A percentile compares a stretch with the other conserved stretches of the same genome.
phyloP scores from a whole-genome alignment of 2,113 vertebrate species.

The Corydoras maculifer region DNA sequence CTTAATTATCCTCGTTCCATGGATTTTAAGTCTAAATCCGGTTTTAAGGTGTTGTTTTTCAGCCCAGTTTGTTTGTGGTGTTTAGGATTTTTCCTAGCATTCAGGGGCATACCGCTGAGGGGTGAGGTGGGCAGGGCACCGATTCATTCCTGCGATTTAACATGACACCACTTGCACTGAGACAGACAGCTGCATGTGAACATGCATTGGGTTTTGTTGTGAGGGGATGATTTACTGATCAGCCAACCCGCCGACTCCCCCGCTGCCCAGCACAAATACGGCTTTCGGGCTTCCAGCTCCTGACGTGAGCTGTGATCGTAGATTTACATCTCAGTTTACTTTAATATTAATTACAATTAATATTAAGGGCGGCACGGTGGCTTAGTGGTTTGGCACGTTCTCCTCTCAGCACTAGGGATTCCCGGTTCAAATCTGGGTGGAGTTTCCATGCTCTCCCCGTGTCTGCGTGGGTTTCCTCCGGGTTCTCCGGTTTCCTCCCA shows the following conservation, averaged over 20 bases:
- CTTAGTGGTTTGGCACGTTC: too few relatives aligned
- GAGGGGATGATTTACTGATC: conserved; percentile 66
- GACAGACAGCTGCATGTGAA: conserved; percentile 68
- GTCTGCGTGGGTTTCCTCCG: too few relatives aligned
- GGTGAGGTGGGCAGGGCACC: conserved; percentile 59
- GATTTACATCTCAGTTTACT: too few relatives aligned
- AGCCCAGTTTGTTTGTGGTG: not conserved
- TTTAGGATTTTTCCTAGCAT: conserved; percentile 33
- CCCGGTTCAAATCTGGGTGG: too few relatives aligned
- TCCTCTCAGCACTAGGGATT: too few relatives aligned
- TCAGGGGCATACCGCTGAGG: conserved; percentile 57
- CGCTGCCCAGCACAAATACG: conserved; percentile 42
- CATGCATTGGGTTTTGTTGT: conserved; percentile 77
- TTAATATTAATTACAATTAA: conserved; percentile 41
- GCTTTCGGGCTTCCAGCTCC: conserved; percentile 53
- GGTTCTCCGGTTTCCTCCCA: too few relatives aligned
- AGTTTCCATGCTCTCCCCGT: too few relatives aligned
- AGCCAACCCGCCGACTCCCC: conserved; percentile 64
- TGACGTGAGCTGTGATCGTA: not conserved
- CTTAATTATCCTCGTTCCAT: too few relatives aligned
- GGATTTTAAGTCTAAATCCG: too few relatives aligned
- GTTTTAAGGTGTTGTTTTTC: too few relatives aligned
- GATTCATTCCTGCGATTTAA: conserved; percentile 71
- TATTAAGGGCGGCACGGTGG: too few relatives aligned
- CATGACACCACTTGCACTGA: conserved; percentile 77